Evolutionary conservation across 2,888 invertebrate species (phyloP).

Genomic region (Catocala nupta): DNA sequence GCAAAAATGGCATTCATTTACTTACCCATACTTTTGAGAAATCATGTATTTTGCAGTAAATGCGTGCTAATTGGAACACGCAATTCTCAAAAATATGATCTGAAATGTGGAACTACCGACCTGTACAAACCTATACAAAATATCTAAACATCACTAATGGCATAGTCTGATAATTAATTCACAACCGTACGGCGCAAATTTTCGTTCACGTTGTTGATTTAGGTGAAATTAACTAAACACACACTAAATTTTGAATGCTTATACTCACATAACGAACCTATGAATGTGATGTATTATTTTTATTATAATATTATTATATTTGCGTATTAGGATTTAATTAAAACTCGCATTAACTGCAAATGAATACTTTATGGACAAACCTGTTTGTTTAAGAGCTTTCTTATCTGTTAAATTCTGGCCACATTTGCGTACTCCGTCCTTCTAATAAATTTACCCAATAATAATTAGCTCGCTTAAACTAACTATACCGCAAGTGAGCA

Average conservation of each 20-base stretch:
- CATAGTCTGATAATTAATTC: conserved; percentile 45
- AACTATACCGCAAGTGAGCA: too few relatives aligned
- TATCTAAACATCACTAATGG: conserved; percentile 9
- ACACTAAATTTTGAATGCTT: background rate
- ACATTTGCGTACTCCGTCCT: too few relatives aligned
- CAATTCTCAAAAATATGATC: background rate
- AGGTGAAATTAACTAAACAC: conserved; percentile 44
- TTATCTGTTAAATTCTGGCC: too few relatives aligned
- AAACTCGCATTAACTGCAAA: too few relatives aligned
- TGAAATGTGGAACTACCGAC: background rate
- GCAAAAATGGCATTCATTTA: background rate
- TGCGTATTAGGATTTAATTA: too few relatives aligned
- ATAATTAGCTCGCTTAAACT: too few relatives aligned
- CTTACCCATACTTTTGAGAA: background rate
- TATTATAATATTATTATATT: too few relatives aligned
- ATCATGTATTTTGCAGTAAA: background rate
- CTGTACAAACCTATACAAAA: background rate
- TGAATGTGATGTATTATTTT: too few relatives aligned
- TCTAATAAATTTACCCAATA: too few relatives aligned
- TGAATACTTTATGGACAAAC: too few relatives aligned
- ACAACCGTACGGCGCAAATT: conserved; percentile 42
- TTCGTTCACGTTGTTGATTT: conserved; percentile 45
- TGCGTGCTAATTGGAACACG: background rate
- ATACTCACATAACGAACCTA: too few relatives aligned
- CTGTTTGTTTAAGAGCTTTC: too few relatives aligned